Evolutionary conservation across 1,140 invertebrate genomes (phyloP), one percentile per base, ranked within the genome.

Genomic region (Cherax destructor): DNA sequence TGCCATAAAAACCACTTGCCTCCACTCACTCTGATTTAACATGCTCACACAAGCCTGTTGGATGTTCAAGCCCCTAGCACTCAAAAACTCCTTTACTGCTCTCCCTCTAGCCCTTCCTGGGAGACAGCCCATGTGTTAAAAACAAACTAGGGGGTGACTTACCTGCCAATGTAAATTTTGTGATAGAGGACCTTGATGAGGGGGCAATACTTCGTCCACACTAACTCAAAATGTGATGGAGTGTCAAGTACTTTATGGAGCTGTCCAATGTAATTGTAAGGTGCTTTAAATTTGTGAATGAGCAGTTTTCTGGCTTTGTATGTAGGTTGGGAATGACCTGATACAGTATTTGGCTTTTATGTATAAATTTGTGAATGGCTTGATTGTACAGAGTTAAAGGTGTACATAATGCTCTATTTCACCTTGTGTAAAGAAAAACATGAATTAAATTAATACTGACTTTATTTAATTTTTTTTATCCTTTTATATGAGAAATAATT

Each of bases 361-460:
- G 89, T 91, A 91, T 91, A 91, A 91, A 91, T 84, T 79, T 91
- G 89, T 91, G 89, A 91, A 91, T 69, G 83, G 89, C 89, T 91
- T 91, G 76, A 78, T 80, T 91, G 89, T 91, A 91, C 89, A 91
- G 89, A 91, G 89, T 91, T 91, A 83, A 83, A 91, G 81, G 76
- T 91, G 89, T 91, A 91, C 80, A 91, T 91, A 91, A 91, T 91
- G 89, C 80, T 91, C 83, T 85, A 86, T 86, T 85, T 91, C 89
- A 85, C 78, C 69, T 83, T 85, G 74, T 91, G 89, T 91, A 91
- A 91, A 91, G 77, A 91, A 9, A 78, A 61, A 77, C 30, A 41
- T 41, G 30, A 87, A 86, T 72, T 89, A 84, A 91, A 85, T 91
- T 69, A 91, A 91, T 91, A 85, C 89, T 79, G 83, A 91, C 83